Evolutionary conservation across 2,797 vertebrate species (phyloP).

Genomic region (Balearica regulorum): DNA sequence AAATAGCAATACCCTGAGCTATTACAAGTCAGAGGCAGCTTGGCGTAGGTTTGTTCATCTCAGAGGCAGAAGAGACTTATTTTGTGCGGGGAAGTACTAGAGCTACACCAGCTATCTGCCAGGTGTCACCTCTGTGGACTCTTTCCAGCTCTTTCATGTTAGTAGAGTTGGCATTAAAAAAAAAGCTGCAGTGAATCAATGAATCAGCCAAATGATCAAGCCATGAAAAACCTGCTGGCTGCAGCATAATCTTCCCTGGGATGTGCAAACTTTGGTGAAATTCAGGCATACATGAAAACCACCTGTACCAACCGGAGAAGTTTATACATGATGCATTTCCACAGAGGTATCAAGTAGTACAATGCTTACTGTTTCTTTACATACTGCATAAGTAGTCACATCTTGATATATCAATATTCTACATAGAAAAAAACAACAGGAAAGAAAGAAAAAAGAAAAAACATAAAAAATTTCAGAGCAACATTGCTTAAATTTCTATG

Average conservation of each 20-base stretch:
- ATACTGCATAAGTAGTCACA: background rate
- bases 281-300: background rate
- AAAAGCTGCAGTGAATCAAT: background rate
- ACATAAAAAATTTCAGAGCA: background rate
- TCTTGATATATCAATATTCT: background rate
- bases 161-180: background rate
- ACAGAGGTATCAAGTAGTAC: background rate
- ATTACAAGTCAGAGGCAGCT: background rate
- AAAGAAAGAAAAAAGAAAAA: background rate
- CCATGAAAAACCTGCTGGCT: background rate
- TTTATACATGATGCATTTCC: background rate
- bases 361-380: background rate
- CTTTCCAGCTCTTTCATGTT: background rate
- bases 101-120: background rate
- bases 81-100: background rate
- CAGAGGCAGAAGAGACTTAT: background rate
- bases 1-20: background rate
- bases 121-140: background rate
- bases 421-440: background rate
- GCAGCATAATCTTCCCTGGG: background rate
- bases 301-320: background rate
- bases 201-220: background rate
- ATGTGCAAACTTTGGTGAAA: background rate
- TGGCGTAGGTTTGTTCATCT: background rate
- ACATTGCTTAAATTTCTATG: background rate